phyloP scores from a whole-genome alignment of 2,797 vertebrate genomes.

The Coilia nasus region DNA sequence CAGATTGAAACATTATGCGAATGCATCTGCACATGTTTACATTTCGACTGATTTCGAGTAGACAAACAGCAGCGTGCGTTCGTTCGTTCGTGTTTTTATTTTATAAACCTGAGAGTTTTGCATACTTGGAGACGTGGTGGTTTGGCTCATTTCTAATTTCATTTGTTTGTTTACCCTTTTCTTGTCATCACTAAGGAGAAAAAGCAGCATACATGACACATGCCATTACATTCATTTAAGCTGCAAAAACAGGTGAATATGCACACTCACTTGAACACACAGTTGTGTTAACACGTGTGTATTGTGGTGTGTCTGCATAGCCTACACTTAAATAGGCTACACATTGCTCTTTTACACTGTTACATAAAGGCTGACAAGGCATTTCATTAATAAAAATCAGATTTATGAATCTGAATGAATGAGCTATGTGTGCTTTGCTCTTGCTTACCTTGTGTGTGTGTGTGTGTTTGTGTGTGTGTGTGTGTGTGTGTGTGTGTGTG shows the following conservation, averaged over 20 bases:
- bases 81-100: constrained; percentile 23
- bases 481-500: neutral
- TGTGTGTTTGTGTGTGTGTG: neutral
- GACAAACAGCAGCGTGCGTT: neutral
- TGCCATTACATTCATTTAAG: too few relatives aligned
- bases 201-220: neutral
- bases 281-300: neutral
- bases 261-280: neutral
- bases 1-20: constrained; percentile 6
- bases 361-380: too few relatives aligned
- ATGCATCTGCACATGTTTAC: constrained; percentile 16
- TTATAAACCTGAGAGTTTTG: neutral
- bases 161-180: neutral
- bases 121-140: neutral
- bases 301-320: too few relatives aligned
- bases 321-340: too few relatives aligned
- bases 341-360: too few relatives aligned
- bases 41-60: constrained; percentile 1
- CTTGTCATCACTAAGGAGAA: neutral
- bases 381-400: too few relatives aligned
- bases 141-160: neutral
- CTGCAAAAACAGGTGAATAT: too few relatives aligned
- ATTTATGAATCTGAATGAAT: too few relatives aligned
- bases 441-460: neutral
- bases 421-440: neutral